Base-by-base conservation (phyloP, 2,113 vertebrate species). In the Girardinichthys multiradiatus region DNA sequence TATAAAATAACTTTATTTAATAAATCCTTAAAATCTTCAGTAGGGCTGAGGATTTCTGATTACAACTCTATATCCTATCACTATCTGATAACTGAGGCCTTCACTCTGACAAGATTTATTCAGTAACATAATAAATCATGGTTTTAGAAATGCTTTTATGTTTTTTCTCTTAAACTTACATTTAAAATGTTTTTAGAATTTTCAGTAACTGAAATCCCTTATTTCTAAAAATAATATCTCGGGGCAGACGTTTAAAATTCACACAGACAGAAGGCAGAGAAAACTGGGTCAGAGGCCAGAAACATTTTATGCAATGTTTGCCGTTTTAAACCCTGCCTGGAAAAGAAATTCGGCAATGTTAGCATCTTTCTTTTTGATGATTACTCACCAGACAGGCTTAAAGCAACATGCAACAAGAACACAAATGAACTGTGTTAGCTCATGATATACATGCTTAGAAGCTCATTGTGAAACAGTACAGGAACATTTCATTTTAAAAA, bases 311-410 rank as follows among this genome's bases (percentile, higher is more conserved):
- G 65, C 71, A 70, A 58, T 3, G 42, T 30, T 19, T 15, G 29
- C 42, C 42, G 39, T 58, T 27, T 11, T 11, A 1, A 21, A 60
- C 42, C 30, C 62, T 70, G 58, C 70, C 51, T 24, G 27, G 28
- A 77, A 77, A 70, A 57, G 1, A 33, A 57, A 66, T 39, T 9
- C 27, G 19, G 48, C 26, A 26, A 51, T 63, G 58, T 79, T 33
- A 51, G 27, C 48, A 76, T 48, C 8, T 60, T 77, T 77, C 14
- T 5, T n/a, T 39, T 26, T 15, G 13, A 28, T 60, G 39, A 2
- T 26, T 27, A 28, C 24, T 48, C 30, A 27, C 0, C 26, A 57
- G 66, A 48, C 57, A 59, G 29, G 45, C 68, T 31, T 17, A 1
- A 64, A 57, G 64, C 19, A 29, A 5, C n/a, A 12, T 2, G 4